Evolutionary conservation across 2,797 vertebrate genomes (phyloP).

Genomic region (Zenarchopterus dispar): DNA sequence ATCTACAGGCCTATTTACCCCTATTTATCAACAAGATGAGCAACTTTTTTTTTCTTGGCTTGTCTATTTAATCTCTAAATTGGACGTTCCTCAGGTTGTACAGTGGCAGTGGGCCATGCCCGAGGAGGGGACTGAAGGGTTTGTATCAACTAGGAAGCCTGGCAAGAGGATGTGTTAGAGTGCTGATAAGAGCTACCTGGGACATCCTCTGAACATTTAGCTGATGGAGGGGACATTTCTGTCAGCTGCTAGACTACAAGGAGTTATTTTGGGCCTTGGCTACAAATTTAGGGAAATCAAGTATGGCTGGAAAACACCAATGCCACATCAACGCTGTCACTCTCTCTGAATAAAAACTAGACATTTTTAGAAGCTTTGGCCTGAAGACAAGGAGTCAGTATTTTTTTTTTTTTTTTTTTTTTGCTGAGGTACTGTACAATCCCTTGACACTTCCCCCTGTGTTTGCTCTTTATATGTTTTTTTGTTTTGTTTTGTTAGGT

Average conservation of each 20-base stretch:
- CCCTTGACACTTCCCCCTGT: conserved; percentile 28
- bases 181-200: conserved; percentile 66
- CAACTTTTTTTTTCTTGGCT: conserved; percentile 8
- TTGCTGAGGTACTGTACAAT: conserved; percentile 27
- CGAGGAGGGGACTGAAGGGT: conserved; percentile 32
- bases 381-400: conserved; percentile 35
- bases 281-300: conserved; percentile 37
- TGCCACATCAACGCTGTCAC: conserved; percentile 18
- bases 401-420: conserved; percentile 28
- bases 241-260: conserved; percentile 37
- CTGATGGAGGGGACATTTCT: conserved; percentile 52
- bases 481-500: not conserved
- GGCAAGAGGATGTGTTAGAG: conserved; percentile 55
- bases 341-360: conserved; percentile 30
- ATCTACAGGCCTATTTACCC: not conserved
- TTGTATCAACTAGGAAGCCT: conserved; percentile 39
- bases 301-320: conserved; percentile 16
- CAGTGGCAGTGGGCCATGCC: conserved; percentile 32
- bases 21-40: conserved; percentile 13
- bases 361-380: conserved; percentile 34
- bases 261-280: conserved; percentile 28
- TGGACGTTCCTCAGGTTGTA: conserved; percentile 24
- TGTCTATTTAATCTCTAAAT: conserved; percentile 15
- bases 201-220: conserved; percentile 40
- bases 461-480: conserved; percentile 55